Evolutionary conservation across 2,888 invertebrate genomes (phyloP).

Genomic region (Portevinia maculata): DNA sequence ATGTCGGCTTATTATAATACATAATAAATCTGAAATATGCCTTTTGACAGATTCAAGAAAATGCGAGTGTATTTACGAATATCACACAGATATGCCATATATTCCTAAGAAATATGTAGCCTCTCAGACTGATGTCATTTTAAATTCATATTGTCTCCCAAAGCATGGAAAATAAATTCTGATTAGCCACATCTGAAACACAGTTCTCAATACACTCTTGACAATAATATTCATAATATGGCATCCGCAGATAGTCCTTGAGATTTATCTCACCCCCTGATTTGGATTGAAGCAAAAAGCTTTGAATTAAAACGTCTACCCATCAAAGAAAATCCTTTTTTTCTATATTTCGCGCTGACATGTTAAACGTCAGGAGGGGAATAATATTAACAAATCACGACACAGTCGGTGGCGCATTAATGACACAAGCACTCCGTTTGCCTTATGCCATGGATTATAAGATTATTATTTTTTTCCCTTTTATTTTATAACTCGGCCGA

Average conservation of each 20-base stretch:
- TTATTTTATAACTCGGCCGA: background rate
- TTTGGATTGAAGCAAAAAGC: background rate
- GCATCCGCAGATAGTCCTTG: background rate
- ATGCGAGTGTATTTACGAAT: too few relatives aligned
- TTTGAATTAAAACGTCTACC: background rate
- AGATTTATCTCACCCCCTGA: conserved; percentile 5
- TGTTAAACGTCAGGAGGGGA: conserved; percentile 23
- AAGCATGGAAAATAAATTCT: background rate
- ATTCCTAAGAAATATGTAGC: background rate
- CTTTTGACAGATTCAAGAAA: too few relatives aligned
- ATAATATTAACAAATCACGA: conserved; percentile 22
- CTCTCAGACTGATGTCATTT: background rate
- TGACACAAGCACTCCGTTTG: conserved; percentile 35
- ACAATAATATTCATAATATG: background rate
- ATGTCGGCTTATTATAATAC: too few relatives aligned
- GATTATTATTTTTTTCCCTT: conserved; percentile 24
- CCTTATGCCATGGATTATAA: conserved; percentile 33
- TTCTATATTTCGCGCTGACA: background rate
- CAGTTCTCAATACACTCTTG: conserved; percentile 1
- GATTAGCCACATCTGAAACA: background rate
- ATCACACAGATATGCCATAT: background rate
- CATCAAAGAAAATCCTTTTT: conserved; percentile 10
- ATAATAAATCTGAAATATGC: too few relatives aligned
- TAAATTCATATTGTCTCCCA: background rate
- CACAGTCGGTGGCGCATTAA: conserved; percentile 50